A percentile compares a stretch with the other conserved stretches of the same genome.
These are phyloP conservation scores for Lasioglossum lativentre DNA, from an alignment of 2,888 invertebrate genomes.

Conservation along the genomic window DNA sequence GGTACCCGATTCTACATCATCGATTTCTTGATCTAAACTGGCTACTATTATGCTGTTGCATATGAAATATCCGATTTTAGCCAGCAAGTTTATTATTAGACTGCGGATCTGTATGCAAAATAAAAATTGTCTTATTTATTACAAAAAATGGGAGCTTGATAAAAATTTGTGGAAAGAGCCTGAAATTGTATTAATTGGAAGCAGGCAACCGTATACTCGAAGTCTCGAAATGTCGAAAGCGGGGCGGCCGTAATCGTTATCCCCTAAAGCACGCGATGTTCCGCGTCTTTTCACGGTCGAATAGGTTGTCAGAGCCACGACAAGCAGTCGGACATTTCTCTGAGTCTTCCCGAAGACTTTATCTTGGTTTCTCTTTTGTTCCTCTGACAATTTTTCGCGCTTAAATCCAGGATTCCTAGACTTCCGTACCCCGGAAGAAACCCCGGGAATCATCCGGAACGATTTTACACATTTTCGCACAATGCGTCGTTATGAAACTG, in stretches of 20 bases:
- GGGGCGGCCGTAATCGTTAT: slow-evolving; percentile 22
- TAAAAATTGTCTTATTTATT: no score
- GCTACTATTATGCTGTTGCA: no score
- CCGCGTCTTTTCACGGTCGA: slow-evolving; percentile 15
- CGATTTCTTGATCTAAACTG: no score
- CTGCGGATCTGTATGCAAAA: no score
- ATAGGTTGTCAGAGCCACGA: slow-evolving; percentile 15
- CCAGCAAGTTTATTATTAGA: no score
- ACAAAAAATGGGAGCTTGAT: no score
- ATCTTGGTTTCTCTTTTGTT: slow-evolving; percentile 2
- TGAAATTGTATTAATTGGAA: not conserved
- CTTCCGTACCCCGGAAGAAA: not conserved
- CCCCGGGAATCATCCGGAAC: not conserved
- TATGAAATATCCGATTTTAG: no score
- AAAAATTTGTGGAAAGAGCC: not conserved
- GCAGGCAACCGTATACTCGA: not conserved
- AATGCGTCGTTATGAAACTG: slow-evolving; percentile 8
- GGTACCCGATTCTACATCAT: no score
- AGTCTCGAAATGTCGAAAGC: not conserved
- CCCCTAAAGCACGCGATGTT: slow-evolving; percentile 24
- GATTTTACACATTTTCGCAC: slow-evolving; percentile 8
- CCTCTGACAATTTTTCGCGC: slow-evolving; percentile 18
- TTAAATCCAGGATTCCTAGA: not conserved
- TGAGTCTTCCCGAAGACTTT: not conserved
- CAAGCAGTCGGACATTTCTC: not conserved